Base-by-base conservation (phyloP, 2,113 vertebrate species). In the Eptesicus fuscus region DNA sequence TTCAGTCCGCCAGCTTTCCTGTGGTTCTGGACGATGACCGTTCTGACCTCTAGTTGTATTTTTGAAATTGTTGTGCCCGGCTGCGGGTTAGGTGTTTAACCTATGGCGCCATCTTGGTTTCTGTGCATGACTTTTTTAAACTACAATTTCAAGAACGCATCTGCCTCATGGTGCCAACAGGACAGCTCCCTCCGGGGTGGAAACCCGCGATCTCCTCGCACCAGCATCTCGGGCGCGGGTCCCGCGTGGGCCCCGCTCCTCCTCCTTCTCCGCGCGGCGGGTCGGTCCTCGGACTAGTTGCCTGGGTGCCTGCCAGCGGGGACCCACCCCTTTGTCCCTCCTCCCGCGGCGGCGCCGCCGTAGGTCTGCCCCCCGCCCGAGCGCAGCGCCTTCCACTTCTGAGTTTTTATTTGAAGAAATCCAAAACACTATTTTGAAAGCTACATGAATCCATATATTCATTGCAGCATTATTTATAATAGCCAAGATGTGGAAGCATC, bases 311-410 rank as follows among this genome's bases (percentile, higher is more conserved):
- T 53, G 63, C 35, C 51, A 23, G 20, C 86, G 9, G 90, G 42
- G 87, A 93, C 88, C 95, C 96, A 88, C 90, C 95, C 94, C 96
- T 97, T 96, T 96, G 96, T 96, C 93, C 97, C 95, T 94, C 95
- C 97, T 76, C 91, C 90, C 56, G 90, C 93, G 22, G n/a, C n/a
- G n/a, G 35, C 25, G 3, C 70, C 93, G 35, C 51, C 78, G 74
- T 30, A 47, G 40, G 74, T 69, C 94, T 91, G 94, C 95, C 95
- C 78, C 84, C 73, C 0, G 42, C 59, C 49, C 1, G 23, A 77
- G 56, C 82, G 22, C 88, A 1, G 85, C 51, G 86, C 91, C 86
- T 47, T n/a, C n/a, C n/a, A n/a, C n/a, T n/a, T n/a, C n/a, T n/a
- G n/a, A 25, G 37, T 61, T 42, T 79, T 56, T 79, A 25, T 30